Percentiles rank a stretch among this genome's conserved stretches.
Evolutionary conservation across 2,888 invertebrate genomes (phyloP).

Genomic region (Pardosa pseudoannulata): DNA sequence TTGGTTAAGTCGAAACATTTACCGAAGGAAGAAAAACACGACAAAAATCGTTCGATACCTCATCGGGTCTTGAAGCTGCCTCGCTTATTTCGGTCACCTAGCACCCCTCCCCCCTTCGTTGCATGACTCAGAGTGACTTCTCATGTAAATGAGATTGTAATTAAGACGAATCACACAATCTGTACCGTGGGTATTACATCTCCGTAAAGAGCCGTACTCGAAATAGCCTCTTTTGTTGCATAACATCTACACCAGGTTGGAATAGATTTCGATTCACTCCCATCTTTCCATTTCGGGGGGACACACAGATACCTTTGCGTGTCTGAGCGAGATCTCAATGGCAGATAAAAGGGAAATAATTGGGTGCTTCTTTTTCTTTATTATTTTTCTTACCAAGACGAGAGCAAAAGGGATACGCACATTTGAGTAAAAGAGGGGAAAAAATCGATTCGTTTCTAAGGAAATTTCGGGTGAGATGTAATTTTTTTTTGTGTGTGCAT

Average conservation of each 20-base stretch:
- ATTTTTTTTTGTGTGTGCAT: too few relatives aligned
- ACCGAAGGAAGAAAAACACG: background rate
- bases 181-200: background rate
- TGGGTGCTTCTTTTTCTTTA: background rate
- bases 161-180: slow-evolving; percentile 11
- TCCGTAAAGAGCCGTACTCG: background rate
- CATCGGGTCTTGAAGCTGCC: background rate
- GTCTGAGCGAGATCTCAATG: slow-evolving; percentile 13
- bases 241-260: background rate
- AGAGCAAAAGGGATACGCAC: too few relatives aligned
- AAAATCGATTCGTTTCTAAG: too few relatives aligned
- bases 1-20: background rate
- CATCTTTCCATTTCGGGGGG: background rate
- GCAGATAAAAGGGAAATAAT: slow-evolving; percentile 21
- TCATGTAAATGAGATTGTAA: slow-evolving; percentile 7
- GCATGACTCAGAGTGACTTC: slow-evolving; percentile 14
- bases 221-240: background rate
- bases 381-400: background rate
- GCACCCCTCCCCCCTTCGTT: background rate
- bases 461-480: too few relatives aligned
- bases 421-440: too few relatives aligned
- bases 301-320: background rate
- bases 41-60: background rate
- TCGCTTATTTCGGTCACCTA: background rate
- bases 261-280: background rate